Evolutionary conservation across 2,888 invertebrate genomes (phyloP).

Genomic region (Sinotaia quadrata): DNA sequence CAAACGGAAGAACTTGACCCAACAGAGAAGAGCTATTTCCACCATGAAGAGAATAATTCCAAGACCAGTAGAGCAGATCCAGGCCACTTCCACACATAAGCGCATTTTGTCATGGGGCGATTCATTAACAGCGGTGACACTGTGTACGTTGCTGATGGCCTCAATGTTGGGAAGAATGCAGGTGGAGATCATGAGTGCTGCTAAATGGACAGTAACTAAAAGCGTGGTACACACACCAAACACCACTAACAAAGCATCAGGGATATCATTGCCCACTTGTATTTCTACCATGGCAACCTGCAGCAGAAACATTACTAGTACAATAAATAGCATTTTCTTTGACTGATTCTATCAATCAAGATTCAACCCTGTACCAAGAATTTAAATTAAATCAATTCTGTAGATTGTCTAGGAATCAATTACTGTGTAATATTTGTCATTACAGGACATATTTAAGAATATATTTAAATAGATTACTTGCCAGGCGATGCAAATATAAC

Average conservation of each 20-base stretch:
- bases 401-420: too few relatives aligned
- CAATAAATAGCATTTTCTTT: too few relatives aligned
- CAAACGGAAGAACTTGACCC: conserved; percentile 88
- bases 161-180: conserved; percentile 95
- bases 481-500: too few relatives aligned
- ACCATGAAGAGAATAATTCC: conserved; percentile 89
- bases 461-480: too few relatives aligned
- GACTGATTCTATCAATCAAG: too few relatives aligned
- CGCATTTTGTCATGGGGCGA: conserved; percentile 74
- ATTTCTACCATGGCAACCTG: conserved; percentile 95
- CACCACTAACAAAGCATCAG: conserved; percentile 87
- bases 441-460: too few relatives aligned
- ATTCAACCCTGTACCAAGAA: too few relatives aligned
- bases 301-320: too few relatives aligned
- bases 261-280: conserved; percentile 79
- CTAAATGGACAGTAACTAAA: conserved; percentile 92
- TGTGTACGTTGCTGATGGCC: conserved; percentile 84
- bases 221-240: conserved; percentile 93
- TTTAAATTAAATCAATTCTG: too few relatives aligned
- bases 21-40: conserved; percentile 92
- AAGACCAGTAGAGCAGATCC: conserved; percentile 94
- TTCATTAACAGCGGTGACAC: conserved; percentile 68
- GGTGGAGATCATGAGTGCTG: conserved; percentile 96
- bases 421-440: too few relatives aligned
- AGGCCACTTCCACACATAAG: conserved; percentile 77